A percentile compares a stretch with the other conserved stretches of the same genome.
Evolutionary conservation across 2,797 vertebrate genomes (phyloP).

Genomic region (Odontamblyopus rebecca): DNA sequence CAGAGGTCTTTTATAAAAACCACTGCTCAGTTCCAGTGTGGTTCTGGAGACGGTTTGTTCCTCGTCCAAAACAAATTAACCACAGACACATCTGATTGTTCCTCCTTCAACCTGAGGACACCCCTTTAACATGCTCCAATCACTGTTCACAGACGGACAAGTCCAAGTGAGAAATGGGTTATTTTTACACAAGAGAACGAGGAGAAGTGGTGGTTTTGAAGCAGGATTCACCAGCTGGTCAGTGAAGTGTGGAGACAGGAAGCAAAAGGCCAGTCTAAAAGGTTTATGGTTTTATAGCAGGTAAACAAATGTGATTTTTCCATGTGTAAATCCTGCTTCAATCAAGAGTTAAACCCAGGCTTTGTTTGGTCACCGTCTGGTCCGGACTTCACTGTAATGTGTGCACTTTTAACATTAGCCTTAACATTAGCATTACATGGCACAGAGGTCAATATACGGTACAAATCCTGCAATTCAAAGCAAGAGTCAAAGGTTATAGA

Average conservation of each 20-base stretch:
- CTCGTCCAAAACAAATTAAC: background rate
- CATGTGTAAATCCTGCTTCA: constrained; percentile 31
- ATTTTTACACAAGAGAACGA: background rate
- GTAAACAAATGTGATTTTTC: background rate
- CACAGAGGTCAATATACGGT: constrained; percentile 16
- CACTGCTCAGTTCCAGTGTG: background rate
- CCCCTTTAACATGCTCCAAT: constrained; percentile 1
- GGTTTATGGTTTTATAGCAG: background rate
- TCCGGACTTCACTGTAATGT: constrained; percentile 23
- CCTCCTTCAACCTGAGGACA: constrained; percentile 3
- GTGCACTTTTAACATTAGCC: constrained; percentile 39
- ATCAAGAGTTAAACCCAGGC: constrained; percentile 28
- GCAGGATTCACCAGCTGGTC: constrained; percentile 21
- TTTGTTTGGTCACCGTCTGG: constrained; percentile 23
- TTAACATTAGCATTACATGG: constrained; percentile 36
- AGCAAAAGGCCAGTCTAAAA: background rate
- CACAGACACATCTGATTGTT: background rate
- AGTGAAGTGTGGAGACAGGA: background rate
- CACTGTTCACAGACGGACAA: background rate
- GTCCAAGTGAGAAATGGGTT: background rate
- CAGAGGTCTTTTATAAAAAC: no score
- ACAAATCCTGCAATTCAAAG: constrained; percentile 18
- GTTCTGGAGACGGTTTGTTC: background rate
- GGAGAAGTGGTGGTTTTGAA: background rate
- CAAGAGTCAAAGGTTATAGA: constrained; percentile 17